Conservation (phyloP, 2,888 invertebrate species). For the Atrina japonica region DNA sequence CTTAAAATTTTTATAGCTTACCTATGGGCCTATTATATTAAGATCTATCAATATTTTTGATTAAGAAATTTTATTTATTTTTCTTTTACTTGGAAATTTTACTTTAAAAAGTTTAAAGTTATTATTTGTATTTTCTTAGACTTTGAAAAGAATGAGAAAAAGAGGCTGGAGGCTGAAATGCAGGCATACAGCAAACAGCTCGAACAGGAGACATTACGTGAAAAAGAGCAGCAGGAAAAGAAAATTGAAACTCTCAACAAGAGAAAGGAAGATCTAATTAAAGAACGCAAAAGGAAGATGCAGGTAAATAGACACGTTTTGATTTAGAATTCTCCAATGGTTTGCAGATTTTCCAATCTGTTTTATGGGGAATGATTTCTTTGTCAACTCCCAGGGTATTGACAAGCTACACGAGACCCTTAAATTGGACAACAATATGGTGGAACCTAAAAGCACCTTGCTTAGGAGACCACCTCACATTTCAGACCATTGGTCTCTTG, state of each 20-base stretch:
- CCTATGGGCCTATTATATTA: background rate
- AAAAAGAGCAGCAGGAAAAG: constrained; percentile 70
- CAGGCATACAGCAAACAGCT: constrained; percentile 65
- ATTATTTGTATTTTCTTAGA: constrained; percentile 48
- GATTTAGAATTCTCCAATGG: background rate
- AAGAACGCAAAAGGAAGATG: constrained; percentile 70
- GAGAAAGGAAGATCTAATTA: constrained; percentile 74
- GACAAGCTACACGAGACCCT: no score
- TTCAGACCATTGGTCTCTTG: no score
- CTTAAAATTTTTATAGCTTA: no score
- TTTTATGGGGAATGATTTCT: no score
- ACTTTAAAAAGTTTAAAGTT: background rate
- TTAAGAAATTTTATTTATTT: background rate
- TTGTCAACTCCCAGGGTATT: no score
- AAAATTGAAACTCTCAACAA: constrained; percentile 71
- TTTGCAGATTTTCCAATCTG: background rate
- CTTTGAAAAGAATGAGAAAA: constrained; percentile 71
- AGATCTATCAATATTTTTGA: background rate
- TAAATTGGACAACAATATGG: no score
- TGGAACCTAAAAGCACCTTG: no score
- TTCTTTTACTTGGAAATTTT: background rate
- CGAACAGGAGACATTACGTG: constrained; percentile 70
- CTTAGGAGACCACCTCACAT: no score
- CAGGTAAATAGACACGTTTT: constrained; percentile 64
- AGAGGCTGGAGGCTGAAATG: constrained; percentile 69